A percentile compares a stretch with the other conserved stretches of the same genome.
Evolutionary conservation across 2,888 invertebrate species (phyloP).

Genomic region (Coelinius sp.): DNA sequence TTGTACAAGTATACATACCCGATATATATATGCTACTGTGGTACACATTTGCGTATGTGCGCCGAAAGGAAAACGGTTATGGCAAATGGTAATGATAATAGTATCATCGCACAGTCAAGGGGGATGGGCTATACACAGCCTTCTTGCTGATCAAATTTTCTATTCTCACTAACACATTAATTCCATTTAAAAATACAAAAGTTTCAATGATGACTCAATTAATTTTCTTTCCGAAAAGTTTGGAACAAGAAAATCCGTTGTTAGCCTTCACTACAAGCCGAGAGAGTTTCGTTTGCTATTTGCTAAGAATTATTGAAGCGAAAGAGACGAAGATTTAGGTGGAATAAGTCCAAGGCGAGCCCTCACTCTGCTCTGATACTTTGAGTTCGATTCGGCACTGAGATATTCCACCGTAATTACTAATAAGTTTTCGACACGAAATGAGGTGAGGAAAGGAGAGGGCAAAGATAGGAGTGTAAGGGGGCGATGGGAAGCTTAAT

Average conservation of each 20-base stretch:
- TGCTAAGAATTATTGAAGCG: constrained; percentile 43
- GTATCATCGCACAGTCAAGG: not conserved
- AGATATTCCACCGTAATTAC: constrained; percentile 69
- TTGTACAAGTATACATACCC: not conserved
- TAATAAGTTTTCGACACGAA: constrained; percentile 71
- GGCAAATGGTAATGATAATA: constrained; percentile 24
- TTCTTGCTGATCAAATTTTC: not conserved
- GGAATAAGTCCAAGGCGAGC: constrained; percentile 53
- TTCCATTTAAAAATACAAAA: not conserved
- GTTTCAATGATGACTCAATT: not conserved
- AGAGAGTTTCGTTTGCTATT: constrained; percentile 16
- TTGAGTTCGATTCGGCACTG: not conserved
- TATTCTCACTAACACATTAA: not conserved
- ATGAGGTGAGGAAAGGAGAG: constrained; percentile 69
- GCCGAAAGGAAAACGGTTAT: constrained; percentile 21
- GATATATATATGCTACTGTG: not conserved
- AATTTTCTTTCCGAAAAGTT: not conserved
- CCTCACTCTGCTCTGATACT: constrained; percentile 48
- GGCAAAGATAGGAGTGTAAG: constrained; percentile 53
- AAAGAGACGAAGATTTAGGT: constrained; percentile 34
- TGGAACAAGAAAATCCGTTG: not conserved
- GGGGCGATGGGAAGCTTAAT: constrained; percentile 70
- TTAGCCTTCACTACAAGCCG: not conserved
- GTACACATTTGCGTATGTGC: not conserved
- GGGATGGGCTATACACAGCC: too few species aligned